Evolutionary conservation across 2,797 vertebrate genomes (phyloP), one percentile per base, ranked within the genome.

Genomic region (Arnoldichthys spilopterus): DNA sequence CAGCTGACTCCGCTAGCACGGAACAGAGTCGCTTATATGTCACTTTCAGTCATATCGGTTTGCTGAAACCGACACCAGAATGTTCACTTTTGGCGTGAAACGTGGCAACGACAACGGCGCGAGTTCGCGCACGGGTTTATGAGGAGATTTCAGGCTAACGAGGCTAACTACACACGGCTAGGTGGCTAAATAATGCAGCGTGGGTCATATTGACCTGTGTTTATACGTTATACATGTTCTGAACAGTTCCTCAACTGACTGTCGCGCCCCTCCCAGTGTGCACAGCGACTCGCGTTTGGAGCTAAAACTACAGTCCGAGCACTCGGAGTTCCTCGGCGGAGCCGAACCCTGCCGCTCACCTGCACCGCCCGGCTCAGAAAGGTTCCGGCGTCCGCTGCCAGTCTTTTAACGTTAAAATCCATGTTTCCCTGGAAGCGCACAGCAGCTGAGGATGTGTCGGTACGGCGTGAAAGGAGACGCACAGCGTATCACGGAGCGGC

Each of bases 371-470:
- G 96, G 85, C 95, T 98, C 63, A 98, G 90, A 85, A 98, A 98
- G 18, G 97, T 98, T 51, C 97, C 96, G 45, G 97, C 97, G 85
- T 97, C 97, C 4, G 97, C 97, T 56, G 96, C 97, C 32, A 98
- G 86, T 82, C 97, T 95, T 88, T 98, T 98, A 24, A 98, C 95
- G 40, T 96, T 98, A 89, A 98, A 98, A 80, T 98, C 97, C 97
- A 98, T 98, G 84, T n/a, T 84, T 62, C 13, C 24, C 6, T 45
- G 6, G 0, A 43, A 53, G 1, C 30, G 20, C 24, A 72, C 40
- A 43, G 26, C 18, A 32, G 15, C 18, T 26, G 9, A 4, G 4
- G 18, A n/a, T 22, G 32, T 6, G 34, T 20, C 32, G 3, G n/a
- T 34, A 7, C n/a, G 11, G 49, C 43, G 15, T 4, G 9, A 12